phyloP scores from a whole-genome alignment of 2,113 vertebrate genomes.

The Callospermophilus lateralis region DNA sequence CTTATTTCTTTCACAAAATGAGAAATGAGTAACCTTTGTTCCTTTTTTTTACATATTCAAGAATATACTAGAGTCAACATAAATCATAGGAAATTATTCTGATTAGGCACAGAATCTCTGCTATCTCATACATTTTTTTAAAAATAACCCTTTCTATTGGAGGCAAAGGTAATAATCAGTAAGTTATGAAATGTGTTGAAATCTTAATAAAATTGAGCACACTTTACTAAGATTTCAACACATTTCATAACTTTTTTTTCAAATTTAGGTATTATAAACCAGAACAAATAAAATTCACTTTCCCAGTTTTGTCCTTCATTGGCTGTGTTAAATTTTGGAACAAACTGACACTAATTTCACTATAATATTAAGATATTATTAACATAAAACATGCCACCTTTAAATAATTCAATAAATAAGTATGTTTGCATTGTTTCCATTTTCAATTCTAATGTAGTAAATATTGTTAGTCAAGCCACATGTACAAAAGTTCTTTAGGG shows the following conservation, averaged over 20 bases:
- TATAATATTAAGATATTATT: constrained; percentile 26
- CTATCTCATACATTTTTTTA: constrained; percentile 14
- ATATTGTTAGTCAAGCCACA: not conserved
- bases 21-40: constrained; percentile 2
- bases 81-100: constrained; percentile 28
- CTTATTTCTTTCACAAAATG: constrained; percentile 31
- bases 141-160: constrained; percentile 17
- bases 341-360: constrained; percentile 1
- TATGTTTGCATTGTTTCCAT: not conserved
- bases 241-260: constrained; percentile 34
- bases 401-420: constrained; percentile 26
- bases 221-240: constrained; percentile 46
- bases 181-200: not conserved
- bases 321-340: not conserved
- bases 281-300: constrained; percentile 58
- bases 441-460: not conserved
- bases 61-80: constrained; percentile 53
- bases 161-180: constrained; percentile 49
- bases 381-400: not conserved
- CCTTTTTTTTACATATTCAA: constrained; percentile 23
- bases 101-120: not conserved
- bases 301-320: constrained; percentile 29
- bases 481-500: not conserved
- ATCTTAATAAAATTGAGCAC: constrained; percentile 15
- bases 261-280: constrained; percentile 24